Evolutionary conservation across 2,113 vertebrate genomes (phyloP), one percentile per base, ranked within the genome.

Genomic region (Cinclus mexicanus): DNA sequence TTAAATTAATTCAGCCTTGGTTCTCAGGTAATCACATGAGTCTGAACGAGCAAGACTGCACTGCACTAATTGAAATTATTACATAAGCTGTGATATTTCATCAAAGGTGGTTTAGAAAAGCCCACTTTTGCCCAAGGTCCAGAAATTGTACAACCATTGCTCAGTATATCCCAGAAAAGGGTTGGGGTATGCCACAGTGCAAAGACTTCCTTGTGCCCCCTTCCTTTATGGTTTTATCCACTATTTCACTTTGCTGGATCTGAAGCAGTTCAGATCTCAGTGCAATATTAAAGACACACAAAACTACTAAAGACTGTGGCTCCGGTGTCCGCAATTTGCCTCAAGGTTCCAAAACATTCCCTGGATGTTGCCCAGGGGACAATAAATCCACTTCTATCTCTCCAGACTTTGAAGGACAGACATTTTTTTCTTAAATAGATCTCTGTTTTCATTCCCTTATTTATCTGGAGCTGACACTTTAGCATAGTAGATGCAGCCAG

Each of bases 371-470:
- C 96, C 68, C 83, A 81, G 72, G 76, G 91, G 87, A 89, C 23
- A 25, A 94, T 86, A 93, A 92, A 94, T 93, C 55, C n/a, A 55
- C 44, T 95, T 85, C 83, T 92, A 50, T 96, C 96, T 91, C 85
- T 83, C 57, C 74, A 87, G 67, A 69, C 91, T 88, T 88, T 91
- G 94, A 96, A 96, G 94, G 95, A 93, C 93, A 83, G 71, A 63
- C 72, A 26, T 80, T 93, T 96, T 96, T 94, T 87, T 95, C 81
- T 95, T 93, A 91, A 94, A 94, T 75, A 95, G 92, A 93, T 83
- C 91, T 95, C 80, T 96, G 80, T 95, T 96, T 96, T 96, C 88
- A 69, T 95, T 95, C 90, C 52, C 42, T 86, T 96, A 90, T 94
- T 97, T 97, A 95, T 90, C 84, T 91, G 72, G 59, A 91, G 71